phyloP scores from a whole-genome alignment of 2,888 invertebrate species.

The Drosophila lutescens region DNA sequence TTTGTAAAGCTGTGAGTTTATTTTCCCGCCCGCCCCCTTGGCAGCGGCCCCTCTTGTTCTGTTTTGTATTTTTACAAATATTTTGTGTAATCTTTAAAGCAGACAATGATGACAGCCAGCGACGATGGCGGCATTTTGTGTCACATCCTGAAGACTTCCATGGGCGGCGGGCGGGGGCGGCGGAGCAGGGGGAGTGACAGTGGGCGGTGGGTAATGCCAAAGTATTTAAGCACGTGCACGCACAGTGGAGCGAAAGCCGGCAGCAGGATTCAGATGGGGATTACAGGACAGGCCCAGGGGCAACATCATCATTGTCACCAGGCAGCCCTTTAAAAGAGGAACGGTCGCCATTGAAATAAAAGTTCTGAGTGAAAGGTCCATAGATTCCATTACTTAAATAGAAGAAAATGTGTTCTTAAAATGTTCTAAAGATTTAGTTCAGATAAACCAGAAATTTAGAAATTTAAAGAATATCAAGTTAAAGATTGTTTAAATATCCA shows the following conservation, averaged over 20 bases:
- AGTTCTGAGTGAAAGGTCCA: neutral
- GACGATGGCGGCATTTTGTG: slow-evolving; percentile 81
- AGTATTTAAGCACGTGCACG: slow-evolving; percentile 77
- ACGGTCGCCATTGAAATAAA: neutral
- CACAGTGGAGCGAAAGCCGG: slow-evolving; percentile 56
- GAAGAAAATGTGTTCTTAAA: neutral
- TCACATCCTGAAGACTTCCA: slow-evolving; percentile 75
- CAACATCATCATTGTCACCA: slow-evolving; percentile 19
- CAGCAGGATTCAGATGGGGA: slow-evolving; percentile 37
- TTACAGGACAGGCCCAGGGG: slow-evolving; percentile 20
- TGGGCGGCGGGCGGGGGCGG: neutral
- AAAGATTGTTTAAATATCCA: too few relatives aligned
- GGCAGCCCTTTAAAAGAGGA: slow-evolving; percentile 51
- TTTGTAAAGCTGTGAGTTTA: slow-evolving; percentile 77
- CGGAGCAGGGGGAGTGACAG: neutral
- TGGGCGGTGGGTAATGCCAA: slow-evolving; percentile 48
- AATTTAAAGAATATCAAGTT: too few relatives aligned
- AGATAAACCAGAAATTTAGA: too few relatives aligned
- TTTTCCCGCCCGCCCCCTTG: slow-evolving; percentile 39
- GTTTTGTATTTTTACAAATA: slow-evolving; percentile 77
- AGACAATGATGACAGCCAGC: slow-evolving; percentile 80
- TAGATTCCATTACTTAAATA: neutral
- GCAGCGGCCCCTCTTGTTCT: slow-evolving; percentile 47
- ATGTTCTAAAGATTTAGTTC: neutral
- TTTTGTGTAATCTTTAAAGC: slow-evolving; percentile 81